phyloP scores from a whole-genome alignment of 2,797 vertebrate species.

The Poeciliopsis gracilis region DNA sequence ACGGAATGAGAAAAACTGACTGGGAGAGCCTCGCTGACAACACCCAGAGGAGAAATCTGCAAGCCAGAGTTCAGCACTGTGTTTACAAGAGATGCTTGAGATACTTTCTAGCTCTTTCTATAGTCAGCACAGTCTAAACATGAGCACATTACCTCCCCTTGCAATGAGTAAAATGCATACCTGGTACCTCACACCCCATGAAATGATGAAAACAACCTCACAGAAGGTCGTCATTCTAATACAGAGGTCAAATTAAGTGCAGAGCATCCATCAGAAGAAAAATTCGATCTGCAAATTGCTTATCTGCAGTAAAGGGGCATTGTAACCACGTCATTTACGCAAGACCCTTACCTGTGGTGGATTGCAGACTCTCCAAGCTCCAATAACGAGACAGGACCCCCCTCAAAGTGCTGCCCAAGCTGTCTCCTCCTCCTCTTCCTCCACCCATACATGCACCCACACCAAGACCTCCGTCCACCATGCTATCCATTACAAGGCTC shows the following conservation, averaged over 20 bases:
- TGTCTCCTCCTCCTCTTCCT: constrained; percentile 66
- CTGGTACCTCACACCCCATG: neutral
- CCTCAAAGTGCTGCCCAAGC: constrained; percentile 81
- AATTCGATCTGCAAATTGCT: neutral
- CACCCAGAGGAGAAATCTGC: neutral
- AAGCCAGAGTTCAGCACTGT: neutral
- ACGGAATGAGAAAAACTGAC: neutral
- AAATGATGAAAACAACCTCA: neutral
- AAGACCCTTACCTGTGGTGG: constrained; percentile 86
- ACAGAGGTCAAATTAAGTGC: constrained; percentile 2
- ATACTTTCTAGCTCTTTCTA: constrained; percentile 27
- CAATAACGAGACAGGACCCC: constrained; percentile 91
- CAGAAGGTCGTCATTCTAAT: constrained; percentile 11
- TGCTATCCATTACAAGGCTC: constrained; percentile 39
- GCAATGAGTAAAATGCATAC: neutral
- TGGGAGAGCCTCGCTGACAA: neutral
- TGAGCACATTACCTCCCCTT: constrained; percentile 9
- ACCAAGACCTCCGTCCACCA: constrained; percentile 57
- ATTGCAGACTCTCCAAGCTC: constrained; percentile 97
- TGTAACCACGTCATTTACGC: constrained; percentile 12
- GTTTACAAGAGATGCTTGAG: neutral
- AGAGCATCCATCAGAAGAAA: neutral
- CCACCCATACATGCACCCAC: constrained; percentile 74
- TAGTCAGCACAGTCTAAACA: constrained; percentile 48
- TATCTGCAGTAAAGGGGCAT: neutral